phyloP scores from a whole-genome alignment of 2,888 invertebrate species.

The Caenorhabditis panamensis region DNA sequence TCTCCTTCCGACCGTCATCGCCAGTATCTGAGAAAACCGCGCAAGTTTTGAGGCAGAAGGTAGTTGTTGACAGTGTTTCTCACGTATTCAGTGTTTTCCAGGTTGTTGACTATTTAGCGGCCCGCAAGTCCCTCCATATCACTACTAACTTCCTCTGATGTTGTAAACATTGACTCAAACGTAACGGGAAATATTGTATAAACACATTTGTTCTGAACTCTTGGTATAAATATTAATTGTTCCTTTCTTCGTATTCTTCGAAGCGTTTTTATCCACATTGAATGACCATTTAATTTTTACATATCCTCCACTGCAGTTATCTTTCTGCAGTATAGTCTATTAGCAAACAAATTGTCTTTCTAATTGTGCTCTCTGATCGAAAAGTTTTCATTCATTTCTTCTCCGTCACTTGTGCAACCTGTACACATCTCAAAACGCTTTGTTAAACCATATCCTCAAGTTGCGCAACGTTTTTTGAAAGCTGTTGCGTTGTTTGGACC shows the following conservation, averaged over 20 bases:
- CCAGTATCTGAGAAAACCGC: constrained; percentile 24
- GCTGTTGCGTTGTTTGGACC: constrained; percentile 8
- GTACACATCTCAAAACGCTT: constrained; percentile 2
- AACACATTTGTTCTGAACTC: background rate
- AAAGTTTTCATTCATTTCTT: background rate
- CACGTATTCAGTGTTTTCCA: constrained; percentile 25
- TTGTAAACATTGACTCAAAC: constrained; percentile 2
- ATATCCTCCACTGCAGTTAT: no score
- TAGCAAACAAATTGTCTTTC: constrained; percentile 4
- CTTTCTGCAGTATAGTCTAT: background rate
- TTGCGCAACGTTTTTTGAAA: constrained; percentile 4
- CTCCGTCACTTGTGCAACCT: constrained; percentile 1
- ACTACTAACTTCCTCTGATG: constrained; percentile 4
- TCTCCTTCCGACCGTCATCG: constrained; percentile 29
- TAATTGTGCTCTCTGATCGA: background rate
- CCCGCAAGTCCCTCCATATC: constrained; percentile 43
- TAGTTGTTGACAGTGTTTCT: constrained; percentile 15
- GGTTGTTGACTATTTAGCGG: constrained; percentile 53
- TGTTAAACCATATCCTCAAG: background rate
- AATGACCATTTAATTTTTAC: background rate
- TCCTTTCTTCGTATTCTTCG: no score
- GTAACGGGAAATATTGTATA: background rate
- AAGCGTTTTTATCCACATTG: no score
- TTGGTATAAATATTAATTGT: no score
- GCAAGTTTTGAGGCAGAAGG: constrained; percentile 44